Conservation (phyloP, 2,797 vertebrate genomes). For the Carcharodon carcharias region DNA sequence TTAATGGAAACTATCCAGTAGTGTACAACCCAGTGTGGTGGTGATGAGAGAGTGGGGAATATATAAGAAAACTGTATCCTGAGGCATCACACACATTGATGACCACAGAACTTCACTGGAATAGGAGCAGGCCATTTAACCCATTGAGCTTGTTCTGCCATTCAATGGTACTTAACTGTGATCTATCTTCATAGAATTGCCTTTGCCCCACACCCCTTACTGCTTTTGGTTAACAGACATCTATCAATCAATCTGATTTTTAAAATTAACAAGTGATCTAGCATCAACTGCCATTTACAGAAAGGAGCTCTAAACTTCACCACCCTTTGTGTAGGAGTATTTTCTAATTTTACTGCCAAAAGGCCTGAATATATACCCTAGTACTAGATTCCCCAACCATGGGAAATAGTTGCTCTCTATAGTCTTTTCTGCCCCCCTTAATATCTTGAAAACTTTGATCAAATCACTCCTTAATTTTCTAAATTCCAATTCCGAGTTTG, state of each 20-base stretch:
- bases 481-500: neutral
- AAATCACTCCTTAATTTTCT: neutral
- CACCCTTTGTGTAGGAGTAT: neutral
- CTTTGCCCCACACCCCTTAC: neutral
- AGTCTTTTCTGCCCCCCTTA: neutral
- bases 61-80: too few species aligned
- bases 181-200: neutral
- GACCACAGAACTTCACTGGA: neutral
- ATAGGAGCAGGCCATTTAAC: too few species aligned
- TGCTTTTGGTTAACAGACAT: too few species aligned
- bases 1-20: neutral
- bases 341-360: neutral
- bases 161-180: too few species aligned
- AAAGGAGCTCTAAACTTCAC: neutral
- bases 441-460: neutral
- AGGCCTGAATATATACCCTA: neutral
- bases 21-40: neutral
- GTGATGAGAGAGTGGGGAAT: neutral
- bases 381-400: neutral
- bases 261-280: neutral
- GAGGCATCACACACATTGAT: neutral
- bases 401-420: neutral
- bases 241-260: neutral
- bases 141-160: too few species aligned
- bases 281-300: neutral